These are phyloP conservation scores for Biston stratarius DNA, from an alignment of 2,888 invertebrate genomes.

Conservation along the genomic window DNA sequence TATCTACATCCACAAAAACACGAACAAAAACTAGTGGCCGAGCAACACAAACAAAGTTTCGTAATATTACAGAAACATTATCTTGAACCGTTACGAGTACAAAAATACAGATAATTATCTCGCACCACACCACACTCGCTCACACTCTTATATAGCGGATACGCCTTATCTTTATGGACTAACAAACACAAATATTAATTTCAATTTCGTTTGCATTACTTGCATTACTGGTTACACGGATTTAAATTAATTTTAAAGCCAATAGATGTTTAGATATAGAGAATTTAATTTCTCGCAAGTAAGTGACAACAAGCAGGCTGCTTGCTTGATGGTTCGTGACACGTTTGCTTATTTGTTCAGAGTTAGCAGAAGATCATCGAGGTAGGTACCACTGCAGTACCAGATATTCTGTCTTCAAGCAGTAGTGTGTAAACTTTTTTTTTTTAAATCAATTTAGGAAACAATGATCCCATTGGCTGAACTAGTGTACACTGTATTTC, in stretches of 20 bases:
- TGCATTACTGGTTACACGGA: neutral
- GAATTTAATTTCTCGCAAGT: too few relatives aligned
- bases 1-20: neutral
- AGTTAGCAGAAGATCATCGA: too few relatives aligned
- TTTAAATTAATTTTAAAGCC: neutral
- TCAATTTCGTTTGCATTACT: neutral
- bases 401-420: too few relatives aligned
- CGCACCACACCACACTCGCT: neutral
- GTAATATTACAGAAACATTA: neutral
- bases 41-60: neutral
- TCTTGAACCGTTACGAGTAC: neutral
- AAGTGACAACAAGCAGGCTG: too few relatives aligned
- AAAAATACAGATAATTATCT: slow-evolving; percentile 1
- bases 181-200: neutral
- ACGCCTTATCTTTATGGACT: neutral
- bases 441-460: too few relatives aligned
- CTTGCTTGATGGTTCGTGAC: too few relatives aligned
- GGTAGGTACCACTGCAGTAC: too few relatives aligned
- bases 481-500: too few relatives aligned
- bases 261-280: too few relatives aligned
- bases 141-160: slow-evolving; percentile 1
- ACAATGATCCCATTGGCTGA: too few relatives aligned
- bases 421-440: too few relatives aligned
- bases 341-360: too few relatives aligned
- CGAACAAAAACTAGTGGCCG: neutral